Conservation (phyloP, 2,113 vertebrate genomes). For the Xiphias gladius region DNA sequence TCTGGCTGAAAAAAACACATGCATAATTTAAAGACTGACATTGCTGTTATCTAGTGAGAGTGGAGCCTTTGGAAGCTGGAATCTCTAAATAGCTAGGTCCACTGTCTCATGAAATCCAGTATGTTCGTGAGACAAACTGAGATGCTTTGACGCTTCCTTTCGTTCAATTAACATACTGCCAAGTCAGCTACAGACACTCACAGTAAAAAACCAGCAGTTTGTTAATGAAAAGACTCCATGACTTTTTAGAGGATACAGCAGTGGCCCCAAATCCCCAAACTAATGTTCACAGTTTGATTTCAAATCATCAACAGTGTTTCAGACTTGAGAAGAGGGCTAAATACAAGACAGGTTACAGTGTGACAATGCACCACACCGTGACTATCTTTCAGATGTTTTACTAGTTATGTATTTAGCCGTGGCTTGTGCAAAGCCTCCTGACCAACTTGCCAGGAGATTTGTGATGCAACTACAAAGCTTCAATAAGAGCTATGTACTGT, state of each 20-base stretch:
- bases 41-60: neutral
- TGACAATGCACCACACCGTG: neutral
- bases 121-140: too few relatives aligned
- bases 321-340: neutral
- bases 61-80: too few relatives aligned
- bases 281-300: neutral
- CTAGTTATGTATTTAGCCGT: neutral
- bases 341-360: neutral
- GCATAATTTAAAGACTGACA: neutral
- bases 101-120: too few relatives aligned
- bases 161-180: neutral
- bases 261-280: neutral
- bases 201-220: neutral
- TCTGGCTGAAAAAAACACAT: neutral
- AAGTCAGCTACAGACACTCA: neutral
- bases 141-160: too few relatives aligned
- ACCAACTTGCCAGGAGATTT: neutral
- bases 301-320: neutral
- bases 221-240: conserved; percentile 18
- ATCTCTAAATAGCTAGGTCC: too few relatives aligned
- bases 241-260: neutral
- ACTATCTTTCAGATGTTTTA: neutral
- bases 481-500: neutral
- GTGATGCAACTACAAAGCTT: neutral
- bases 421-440: neutral